These are phyloP conservation scores for Lacerta viridis DNA, from an alignment of 2,797 vertebrate genomes.

Conservation along the genomic window DNA sequence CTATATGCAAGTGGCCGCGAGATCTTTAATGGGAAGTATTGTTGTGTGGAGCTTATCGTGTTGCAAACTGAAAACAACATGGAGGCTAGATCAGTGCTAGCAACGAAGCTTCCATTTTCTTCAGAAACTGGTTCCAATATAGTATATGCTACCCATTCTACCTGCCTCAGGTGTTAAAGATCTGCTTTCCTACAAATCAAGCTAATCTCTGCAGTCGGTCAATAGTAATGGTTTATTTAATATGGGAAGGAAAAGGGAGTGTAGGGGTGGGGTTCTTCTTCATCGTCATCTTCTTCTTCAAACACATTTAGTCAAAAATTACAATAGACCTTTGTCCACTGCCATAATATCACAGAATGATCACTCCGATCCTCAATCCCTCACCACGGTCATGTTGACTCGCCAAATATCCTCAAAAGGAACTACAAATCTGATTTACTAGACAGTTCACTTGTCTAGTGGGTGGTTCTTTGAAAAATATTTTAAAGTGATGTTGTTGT, in stretches of 20 bases:
- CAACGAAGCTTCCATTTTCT: slow-evolving; percentile 15
- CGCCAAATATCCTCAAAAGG: no score
- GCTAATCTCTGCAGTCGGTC: neutral
- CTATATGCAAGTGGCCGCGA: accelerated
- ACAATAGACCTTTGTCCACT: no score
- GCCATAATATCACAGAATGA: no score
- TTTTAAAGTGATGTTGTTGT: neutral
- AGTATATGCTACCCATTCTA: neutral
- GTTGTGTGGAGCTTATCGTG: neutral
- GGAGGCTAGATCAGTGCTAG: neutral
- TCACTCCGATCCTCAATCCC: no score
- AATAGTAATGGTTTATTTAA: neutral
- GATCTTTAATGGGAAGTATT: neutral
- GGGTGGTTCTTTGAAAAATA: neutral
- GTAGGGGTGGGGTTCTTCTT: no score
- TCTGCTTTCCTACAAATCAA: neutral
- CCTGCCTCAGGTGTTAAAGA: slow-evolving; percentile 5
- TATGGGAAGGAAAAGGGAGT: neutral
- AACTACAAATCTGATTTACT: no score
- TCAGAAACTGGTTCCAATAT: neutral
- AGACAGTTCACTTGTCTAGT: neutral
- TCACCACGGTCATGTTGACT: no score
- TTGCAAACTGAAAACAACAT: slow-evolving; percentile 28
- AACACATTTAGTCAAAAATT: no score
- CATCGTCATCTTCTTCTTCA: no score